A percentile compares a stretch with the other conserved stretches of the same genome.
Conservation (phyloP, 2,113 vertebrate genomes). For the Athene cunicularia region DNA sequence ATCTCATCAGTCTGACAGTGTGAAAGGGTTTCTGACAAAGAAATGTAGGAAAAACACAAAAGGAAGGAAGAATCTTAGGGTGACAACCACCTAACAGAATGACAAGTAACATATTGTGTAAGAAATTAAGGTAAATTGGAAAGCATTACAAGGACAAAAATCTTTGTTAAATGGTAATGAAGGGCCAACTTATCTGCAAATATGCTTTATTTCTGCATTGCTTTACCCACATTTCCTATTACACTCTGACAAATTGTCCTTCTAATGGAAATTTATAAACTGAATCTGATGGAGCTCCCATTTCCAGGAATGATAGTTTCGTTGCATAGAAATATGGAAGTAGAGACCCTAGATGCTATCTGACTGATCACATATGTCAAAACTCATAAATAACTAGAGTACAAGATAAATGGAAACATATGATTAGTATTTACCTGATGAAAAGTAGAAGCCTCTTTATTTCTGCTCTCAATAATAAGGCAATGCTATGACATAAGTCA, state of each 20-base stretch:
- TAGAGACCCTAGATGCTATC: background rate
- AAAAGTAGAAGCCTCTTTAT: background rate
- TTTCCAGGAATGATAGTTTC: background rate
- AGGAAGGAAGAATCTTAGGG: background rate
- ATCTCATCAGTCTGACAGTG: background rate
- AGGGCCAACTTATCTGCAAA: background rate
- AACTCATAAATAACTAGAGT: background rate
- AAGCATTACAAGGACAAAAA: background rate
- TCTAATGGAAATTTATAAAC: background rate
- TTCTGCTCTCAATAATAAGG: background rate
- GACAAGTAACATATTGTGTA: background rate
- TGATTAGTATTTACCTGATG: rapidly evolving
- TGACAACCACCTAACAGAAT: background rate
- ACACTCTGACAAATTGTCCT: background rate
- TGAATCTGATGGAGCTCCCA: background rate
- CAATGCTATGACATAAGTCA: background rate
- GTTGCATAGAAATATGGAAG: background rate
- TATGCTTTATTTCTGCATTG: background rate
- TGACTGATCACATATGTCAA: background rate
- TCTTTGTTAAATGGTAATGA: background rate
- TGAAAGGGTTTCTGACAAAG: background rate
- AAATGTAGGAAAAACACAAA: background rate
- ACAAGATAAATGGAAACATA: background rate
- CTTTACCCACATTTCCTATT: background rate
- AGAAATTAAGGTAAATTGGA: background rate